These are phyloP conservation scores for Drosophila villosipedis DNA, from an alignment of 2,888 invertebrate species.

Conservation along the genomic window DNA sequence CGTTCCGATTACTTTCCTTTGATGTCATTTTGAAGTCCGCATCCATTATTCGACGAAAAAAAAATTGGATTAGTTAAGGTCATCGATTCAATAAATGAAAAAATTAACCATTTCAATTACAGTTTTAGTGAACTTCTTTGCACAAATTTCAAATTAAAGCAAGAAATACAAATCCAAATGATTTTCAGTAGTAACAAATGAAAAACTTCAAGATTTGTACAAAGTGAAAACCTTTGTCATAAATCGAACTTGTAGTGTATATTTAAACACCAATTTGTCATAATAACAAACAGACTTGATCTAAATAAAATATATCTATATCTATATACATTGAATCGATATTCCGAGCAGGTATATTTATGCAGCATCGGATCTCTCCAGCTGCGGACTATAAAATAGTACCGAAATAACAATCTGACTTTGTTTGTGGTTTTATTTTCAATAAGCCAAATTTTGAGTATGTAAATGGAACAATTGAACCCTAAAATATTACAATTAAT, in stretches of 20 bases:
- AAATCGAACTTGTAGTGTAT: not conserved
- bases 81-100: conserved; percentile 8
- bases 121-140: too few species aligned
- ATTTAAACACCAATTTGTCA: not conserved
- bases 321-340: not conserved
- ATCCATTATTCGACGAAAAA: not conserved
- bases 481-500: not conserved
- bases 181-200: not conserved
- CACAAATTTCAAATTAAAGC: not conserved
- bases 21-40: conserved; percentile 4
- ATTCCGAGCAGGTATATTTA: not conserved
- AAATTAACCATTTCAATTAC: not conserved
- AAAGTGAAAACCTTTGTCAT: not conserved
- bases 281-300: not conserved
- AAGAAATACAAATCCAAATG: not conserved
- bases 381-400: not conserved
- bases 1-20: conserved; percentile 22
- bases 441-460: not conserved
- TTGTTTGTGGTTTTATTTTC: not conserved
- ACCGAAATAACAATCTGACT: not conserved
- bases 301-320: not conserved
- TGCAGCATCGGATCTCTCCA: not conserved
- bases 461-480: not conserved
- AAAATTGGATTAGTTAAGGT: not conserved
- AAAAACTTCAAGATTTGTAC: not conserved